Evolutionary conservation across 2,113 vertebrate genomes (phyloP).

Genomic region (Peromyscus leucopus): DNA sequence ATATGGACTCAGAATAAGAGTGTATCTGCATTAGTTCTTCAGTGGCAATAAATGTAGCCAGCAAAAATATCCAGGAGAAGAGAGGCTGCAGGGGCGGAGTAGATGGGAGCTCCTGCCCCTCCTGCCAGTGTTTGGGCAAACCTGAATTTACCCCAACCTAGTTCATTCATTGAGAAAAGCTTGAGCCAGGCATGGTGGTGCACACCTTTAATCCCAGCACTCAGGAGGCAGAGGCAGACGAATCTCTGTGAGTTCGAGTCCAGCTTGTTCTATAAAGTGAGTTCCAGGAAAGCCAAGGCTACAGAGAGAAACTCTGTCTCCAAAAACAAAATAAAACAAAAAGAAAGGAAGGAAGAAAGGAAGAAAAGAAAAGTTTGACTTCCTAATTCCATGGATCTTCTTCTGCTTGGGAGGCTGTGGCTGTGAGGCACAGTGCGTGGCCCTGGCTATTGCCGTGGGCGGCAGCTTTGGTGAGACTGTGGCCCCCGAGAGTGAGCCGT

Average conservation of each 20-base stretch:
- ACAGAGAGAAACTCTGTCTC: not conserved
- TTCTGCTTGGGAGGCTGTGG: not conserved
- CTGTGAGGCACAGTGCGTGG: fast-evolving
- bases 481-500: not conserved
- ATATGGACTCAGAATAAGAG: not conserved
- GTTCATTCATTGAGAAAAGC: not conserved
- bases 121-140: constrained; percentile 6
- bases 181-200: not conserved
- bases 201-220: not conserved
- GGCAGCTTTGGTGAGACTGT: not conserved
- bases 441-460: not conserved
- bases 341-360: too few species aligned
- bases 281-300: not conserved
- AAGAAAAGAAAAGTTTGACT: not conserved
- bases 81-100: too few species aligned
- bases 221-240: not conserved
- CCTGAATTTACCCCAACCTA: not conserved
- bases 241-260: not conserved
- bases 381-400: not conserved
- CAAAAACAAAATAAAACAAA: not conserved
- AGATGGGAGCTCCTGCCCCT: not conserved
- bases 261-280: not conserved
- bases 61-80: not conserved
- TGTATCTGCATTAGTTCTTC: not conserved
- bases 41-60: not conserved